Evolutionary conservation across 2,797 vertebrate species (phyloP).

Genomic region (Pampus argenteus): DNA sequence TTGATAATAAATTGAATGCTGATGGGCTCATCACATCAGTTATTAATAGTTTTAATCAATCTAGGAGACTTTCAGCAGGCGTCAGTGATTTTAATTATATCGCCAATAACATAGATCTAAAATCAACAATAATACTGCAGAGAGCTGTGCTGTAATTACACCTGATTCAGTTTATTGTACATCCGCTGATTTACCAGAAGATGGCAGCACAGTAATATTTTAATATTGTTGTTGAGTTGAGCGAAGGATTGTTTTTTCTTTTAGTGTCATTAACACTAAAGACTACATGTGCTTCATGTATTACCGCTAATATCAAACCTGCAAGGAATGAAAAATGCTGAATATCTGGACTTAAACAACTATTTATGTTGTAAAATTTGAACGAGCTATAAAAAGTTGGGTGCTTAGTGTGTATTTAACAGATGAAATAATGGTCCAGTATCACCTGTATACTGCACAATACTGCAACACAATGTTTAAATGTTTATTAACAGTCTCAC

Average conservation of each 20-base stretch:
- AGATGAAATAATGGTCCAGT: background rate
- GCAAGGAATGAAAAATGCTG: background rate
- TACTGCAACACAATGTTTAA: background rate
- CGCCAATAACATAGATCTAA: background rate
- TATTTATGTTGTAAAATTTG: background rate
- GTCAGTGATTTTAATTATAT: background rate
- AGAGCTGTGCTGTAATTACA: background rate
- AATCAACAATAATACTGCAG: background rate
- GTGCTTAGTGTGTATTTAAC: background rate
- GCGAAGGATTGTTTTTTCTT: background rate
- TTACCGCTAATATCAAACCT: background rate
- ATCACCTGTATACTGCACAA: background rate
- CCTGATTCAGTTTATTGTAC: background rate
- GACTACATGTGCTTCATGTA: background rate
- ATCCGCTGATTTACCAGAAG: conserved; percentile 31
- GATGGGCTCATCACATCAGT: background rate
- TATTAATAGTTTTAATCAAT: background rate
- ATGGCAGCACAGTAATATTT: conserved; percentile 46
- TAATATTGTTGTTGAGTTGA: too few relatives aligned
- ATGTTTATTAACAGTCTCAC: background rate
- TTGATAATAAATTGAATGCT: background rate
- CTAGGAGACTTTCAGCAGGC: background rate
- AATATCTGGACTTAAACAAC: background rate
- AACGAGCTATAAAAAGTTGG: background rate
- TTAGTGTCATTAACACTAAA: background rate